Evolutionary conservation across 2,113 vertebrate species (phyloP).

Genomic region (Peromyscus maniculatus): DNA sequence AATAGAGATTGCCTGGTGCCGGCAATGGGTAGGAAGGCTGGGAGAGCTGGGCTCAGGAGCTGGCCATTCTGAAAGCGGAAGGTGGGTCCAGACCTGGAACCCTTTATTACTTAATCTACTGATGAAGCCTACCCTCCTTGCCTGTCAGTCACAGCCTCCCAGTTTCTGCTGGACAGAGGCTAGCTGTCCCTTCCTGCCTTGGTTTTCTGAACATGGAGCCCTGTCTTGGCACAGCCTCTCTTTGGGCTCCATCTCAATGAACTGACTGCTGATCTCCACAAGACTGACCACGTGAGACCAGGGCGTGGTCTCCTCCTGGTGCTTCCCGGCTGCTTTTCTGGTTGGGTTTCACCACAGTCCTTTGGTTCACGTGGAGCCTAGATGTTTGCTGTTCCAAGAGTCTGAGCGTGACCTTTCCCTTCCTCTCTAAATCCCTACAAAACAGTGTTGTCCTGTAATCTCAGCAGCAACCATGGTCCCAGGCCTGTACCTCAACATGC

Average conservation of each 20-base stretch:
- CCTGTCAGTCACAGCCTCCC: neutral
- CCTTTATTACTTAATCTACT: neutral
- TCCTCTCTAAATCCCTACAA: too few species aligned
- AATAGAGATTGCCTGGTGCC: neutral
- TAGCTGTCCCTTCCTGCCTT: neutral
- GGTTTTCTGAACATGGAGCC: rapidly evolving
- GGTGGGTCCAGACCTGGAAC: neutral
- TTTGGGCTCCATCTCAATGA: neutral
- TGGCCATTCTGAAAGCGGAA: neutral
- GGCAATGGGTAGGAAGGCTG: rapidly evolving
- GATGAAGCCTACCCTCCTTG: neutral
- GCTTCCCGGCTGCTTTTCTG: neutral
- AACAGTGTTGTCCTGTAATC: neutral
- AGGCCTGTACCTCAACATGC: neutral
- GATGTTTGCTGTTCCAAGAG: neutral
- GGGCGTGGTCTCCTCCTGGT: rapidly evolving
- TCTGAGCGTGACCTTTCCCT: rapidly evolving
- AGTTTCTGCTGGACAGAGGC: neutral
- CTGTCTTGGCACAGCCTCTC: too few species aligned
- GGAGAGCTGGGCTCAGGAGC: neutral
- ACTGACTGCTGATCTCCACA: too few species aligned
- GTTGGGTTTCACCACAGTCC: neutral
- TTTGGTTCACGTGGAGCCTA: rapidly evolving
- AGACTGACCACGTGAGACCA: neutral
- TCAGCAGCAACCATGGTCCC: neutral